Evolutionary conservation across 2,888 invertebrate genomes (phyloP).

Genomic region (Meandrusa payeni): DNA sequence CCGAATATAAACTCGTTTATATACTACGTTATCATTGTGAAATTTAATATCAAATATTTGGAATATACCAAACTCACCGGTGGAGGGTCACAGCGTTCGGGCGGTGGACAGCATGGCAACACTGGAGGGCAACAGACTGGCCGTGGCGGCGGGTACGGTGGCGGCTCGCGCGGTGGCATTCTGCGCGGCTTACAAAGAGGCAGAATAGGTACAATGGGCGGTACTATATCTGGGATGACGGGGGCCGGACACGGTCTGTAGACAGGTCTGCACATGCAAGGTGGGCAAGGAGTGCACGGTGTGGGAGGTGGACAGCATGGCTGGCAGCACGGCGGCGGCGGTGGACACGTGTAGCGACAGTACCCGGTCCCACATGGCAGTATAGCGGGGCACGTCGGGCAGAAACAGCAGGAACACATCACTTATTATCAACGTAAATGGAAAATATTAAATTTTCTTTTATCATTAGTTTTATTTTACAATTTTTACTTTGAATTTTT

Average conservation of each 20-base stretch:
- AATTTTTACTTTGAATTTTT: constrained; percentile 23
- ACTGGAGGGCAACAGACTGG: constrained; percentile 67
- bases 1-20: too few species aligned
- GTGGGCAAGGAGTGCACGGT: constrained; percentile 67
- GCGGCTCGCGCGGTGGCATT: constrained; percentile 48
- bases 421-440: constrained; percentile 17
- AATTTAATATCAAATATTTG: constrained; percentile 17
- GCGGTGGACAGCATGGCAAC: constrained; percentile 67
- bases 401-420: constrained; percentile 57
- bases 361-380: constrained; percentile 60
- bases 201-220: constrained; percentile 64
- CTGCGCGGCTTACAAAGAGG: constrained; percentile 64
- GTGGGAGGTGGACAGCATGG: constrained; percentile 63
- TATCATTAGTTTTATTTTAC: constrained; percentile 14
- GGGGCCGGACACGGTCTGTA: constrained; percentile 66
- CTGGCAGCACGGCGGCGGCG: constrained; percentile 57
- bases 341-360: constrained; percentile 54
- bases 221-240: constrained; percentile 58
- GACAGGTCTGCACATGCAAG: constrained; percentile 56
- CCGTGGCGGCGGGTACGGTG: constrained; percentile 48
- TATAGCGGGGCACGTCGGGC: constrained; percentile 64
- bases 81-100: constrained; percentile 64
- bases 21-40: too few species aligned
- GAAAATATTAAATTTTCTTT: constrained; percentile 1
- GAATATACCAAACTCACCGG: too few species aligned